Conservation (phyloP, 1,140 invertebrate genomes). For the Berghia stephanieae region DNA sequence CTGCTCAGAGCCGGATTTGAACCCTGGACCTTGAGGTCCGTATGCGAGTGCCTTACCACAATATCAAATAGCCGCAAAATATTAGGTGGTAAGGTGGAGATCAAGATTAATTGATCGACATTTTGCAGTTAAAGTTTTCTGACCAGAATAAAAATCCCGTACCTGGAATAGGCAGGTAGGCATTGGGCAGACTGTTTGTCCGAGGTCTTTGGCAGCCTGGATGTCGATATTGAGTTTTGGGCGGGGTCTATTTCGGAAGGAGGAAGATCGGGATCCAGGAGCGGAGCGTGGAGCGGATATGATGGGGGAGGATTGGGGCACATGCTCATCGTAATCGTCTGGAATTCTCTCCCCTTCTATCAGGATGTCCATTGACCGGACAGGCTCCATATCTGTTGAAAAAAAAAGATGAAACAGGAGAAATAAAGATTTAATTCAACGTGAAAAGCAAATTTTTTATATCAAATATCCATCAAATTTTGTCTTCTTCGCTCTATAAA, state of each 20-base stretch:
- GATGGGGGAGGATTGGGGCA: constrained; percentile 19
- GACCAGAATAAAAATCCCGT: not conserved
- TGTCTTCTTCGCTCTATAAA: not conserved
- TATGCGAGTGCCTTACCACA: no score
- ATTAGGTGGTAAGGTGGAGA: no score
- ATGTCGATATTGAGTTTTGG: constrained; percentile 44
- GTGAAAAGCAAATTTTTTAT: no score
- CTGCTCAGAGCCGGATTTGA: no score
- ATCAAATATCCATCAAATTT: not conserved
- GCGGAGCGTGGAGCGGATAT: constrained; percentile 33
- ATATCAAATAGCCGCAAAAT: no score
- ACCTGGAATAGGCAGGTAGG: constrained; percentile 35
- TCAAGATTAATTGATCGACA: no score
- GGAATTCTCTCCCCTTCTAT: constrained; percentile 34
- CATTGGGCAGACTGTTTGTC: constrained; percentile 48
- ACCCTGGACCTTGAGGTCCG: no score
- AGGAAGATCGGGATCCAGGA: constrained; percentile 47
- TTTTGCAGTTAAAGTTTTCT: no score
- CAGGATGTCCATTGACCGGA: constrained; percentile 27
- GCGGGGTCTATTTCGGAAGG: constrained; percentile 47
- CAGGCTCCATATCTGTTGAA: constrained; percentile 15
- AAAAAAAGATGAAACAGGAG: not conserved
- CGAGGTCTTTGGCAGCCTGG: constrained; percentile 39
- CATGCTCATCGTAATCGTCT: constrained; percentile 17
- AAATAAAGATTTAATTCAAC: no score